These are phyloP conservation scores for Erebia palarica DNA, from an alignment of 2,888 invertebrate genomes.

Conservation along the genomic window DNA sequence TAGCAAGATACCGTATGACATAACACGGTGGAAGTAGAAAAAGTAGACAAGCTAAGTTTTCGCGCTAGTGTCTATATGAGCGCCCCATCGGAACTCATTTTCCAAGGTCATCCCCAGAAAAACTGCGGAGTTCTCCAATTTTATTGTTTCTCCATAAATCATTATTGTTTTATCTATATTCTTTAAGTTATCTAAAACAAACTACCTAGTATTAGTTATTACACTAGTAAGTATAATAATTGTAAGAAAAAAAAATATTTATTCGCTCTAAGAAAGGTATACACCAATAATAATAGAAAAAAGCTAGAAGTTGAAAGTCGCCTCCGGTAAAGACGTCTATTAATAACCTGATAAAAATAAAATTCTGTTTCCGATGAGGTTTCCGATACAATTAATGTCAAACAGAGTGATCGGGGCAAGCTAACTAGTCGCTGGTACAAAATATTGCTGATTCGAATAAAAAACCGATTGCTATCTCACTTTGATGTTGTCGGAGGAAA, in stretches of 20 bases:
- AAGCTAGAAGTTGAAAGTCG: neutral
- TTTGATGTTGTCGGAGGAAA: conserved; percentile 82
- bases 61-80: no score
- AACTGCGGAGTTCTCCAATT: no score
- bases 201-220: no score
- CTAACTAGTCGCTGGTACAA: conserved; percentile 70
- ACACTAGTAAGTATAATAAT: no score
- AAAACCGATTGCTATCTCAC: conserved; percentile 80
- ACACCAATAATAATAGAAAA: neutral
- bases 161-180: no score
- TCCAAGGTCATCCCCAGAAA: no score
- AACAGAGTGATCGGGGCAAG: conserved; percentile 43
- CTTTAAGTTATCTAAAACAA: no score
- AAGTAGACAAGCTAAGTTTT: no score
- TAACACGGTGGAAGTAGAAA: no score
- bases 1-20: no score
- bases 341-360: conserved; percentile 26
- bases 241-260: neutral
- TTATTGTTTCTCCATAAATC: no score
- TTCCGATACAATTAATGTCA: conserved; percentile 43
- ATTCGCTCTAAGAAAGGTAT: neutral
- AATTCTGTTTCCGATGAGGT: conserved; percentile 29
- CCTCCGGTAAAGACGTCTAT: conserved; percentile 11
- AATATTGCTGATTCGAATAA: conserved; percentile 79
- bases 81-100: no score